Conservation (phyloP, 2,113 vertebrate species). For the Peromyscus maniculatus region DNA sequence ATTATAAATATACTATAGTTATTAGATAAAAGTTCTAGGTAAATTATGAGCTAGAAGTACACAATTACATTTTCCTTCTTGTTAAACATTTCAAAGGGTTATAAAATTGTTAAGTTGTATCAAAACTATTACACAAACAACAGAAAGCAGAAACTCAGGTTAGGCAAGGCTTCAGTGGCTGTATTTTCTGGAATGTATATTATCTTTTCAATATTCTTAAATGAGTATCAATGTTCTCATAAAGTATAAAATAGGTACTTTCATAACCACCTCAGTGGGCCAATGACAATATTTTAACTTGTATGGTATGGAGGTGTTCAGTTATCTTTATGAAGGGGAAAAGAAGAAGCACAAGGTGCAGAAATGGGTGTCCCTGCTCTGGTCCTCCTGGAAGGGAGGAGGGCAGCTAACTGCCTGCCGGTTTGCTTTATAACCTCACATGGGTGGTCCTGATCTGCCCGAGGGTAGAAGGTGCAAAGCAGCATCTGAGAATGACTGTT, state of each 20-base stretch:
- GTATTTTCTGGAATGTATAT: not conserved
- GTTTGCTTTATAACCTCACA: not conserved
- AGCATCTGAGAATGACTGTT: constrained; percentile 1
- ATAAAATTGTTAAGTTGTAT: not conserved
- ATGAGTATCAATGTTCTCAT: not conserved
- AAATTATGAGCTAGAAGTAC: constrained; percentile 14
- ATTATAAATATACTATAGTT: constrained; percentile 1
- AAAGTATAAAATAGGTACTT: not conserved
- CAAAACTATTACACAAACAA: not conserved
- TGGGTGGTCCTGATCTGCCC: constrained; percentile 12
- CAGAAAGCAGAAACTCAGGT: not conserved
- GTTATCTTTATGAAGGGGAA: not conserved
- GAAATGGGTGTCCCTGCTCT: not conserved
- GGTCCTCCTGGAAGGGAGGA: not conserved
- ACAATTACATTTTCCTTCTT: not conserved
- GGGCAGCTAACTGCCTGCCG: not conserved
- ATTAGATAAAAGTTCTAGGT: not conserved
- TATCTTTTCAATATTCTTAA: not conserved
- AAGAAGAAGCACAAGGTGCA: not conserved
- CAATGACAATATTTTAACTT: constrained; percentile 20
- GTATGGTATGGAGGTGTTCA: not conserved
- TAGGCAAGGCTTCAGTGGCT: not conserved
- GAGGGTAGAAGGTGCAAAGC: not conserved
- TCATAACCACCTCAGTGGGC: not conserved
- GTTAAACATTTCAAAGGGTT: not conserved